phyloP scores from a whole-genome alignment of 1,140 invertebrate genomes.

The Agrypnia vestita region DNA sequence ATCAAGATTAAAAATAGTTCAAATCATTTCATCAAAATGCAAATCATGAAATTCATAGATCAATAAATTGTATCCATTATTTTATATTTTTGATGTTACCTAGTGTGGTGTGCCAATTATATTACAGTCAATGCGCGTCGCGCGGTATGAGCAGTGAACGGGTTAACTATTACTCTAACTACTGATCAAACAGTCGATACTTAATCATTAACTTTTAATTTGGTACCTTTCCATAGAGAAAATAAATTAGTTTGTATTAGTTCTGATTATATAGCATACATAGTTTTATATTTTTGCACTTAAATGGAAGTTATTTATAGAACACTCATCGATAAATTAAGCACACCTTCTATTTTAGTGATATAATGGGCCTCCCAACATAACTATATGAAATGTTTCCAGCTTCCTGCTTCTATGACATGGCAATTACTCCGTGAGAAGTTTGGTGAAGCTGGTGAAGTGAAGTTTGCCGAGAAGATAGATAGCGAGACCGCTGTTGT shows the following conservation, averaged over 20 bases:
- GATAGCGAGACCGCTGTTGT: constrained; percentile 89
- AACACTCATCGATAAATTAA: neutral
- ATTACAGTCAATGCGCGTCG: too few species aligned
- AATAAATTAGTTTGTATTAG: neutral
- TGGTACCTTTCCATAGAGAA: neutral
- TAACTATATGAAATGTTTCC: neutral
- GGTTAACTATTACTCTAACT: too few species aligned
- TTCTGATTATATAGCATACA: neutral
- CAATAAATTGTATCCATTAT: too few species aligned
- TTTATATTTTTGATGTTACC: too few species aligned
- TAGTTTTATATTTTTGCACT: neutral
- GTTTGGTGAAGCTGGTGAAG: constrained; percentile 90
- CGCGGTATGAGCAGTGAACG: too few species aligned
- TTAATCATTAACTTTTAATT: too few species aligned
- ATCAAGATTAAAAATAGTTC: too few species aligned
- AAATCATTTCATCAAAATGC: too few species aligned
- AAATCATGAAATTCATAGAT: too few species aligned
- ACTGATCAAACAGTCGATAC: too few species aligned
- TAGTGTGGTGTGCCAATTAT: too few species aligned
- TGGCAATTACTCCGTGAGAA: constrained; percentile 92
- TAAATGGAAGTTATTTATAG: too few species aligned
- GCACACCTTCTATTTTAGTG: constrained; percentile 39
- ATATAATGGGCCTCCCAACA: constrained; percentile 56
- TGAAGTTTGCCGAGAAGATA: constrained; percentile 94
- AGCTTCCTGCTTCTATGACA: constrained; percentile 85